Conservation (phyloP, 2,113 vertebrate genomes). For the Pangasianodon hypophthalmus region DNA sequence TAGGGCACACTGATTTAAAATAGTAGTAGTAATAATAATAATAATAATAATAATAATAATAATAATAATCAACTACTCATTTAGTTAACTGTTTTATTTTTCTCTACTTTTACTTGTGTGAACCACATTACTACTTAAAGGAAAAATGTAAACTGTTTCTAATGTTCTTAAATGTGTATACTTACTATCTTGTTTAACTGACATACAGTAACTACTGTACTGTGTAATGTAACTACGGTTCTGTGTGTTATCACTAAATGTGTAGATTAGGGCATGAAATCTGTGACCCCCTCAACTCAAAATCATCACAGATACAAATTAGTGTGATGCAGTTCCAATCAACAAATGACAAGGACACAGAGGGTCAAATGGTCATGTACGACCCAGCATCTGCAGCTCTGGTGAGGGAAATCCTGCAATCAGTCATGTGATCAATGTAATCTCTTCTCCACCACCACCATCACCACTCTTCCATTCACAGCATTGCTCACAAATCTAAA, state of each 20-base stretch:
- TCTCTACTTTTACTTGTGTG: neutral
- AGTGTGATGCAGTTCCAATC: slow-evolving; percentile 15
- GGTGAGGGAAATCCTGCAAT: neutral
- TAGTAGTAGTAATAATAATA: neutral
- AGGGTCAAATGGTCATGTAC: neutral
- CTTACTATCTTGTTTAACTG: neutral
- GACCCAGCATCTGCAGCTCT: neutral
- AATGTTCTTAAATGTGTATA: neutral
- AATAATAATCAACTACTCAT: neutral
- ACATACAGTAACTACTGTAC: neutral
- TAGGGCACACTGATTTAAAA: neutral
- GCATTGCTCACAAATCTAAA: neutral
- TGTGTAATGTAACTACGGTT: neutral
- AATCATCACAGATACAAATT: slow-evolving; percentile 21
- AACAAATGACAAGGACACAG: slow-evolving; percentile 16
- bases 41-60: neutral
- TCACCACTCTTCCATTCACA: neutral
- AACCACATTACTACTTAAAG: neutral
- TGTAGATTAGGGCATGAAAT: slow-evolving; percentile 11
- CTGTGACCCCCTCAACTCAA: slow-evolving; percentile 22
- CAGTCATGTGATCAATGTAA: slow-evolving; percentile 10
- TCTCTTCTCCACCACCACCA: neutral
- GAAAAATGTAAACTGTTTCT: neutral
- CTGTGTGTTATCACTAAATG: neutral
- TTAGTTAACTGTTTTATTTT: neutral